These are phyloP conservation scores for Listronotus oregonensis DNA, from an alignment of 1,140 invertebrate species.

Conservation along the genomic window DNA sequence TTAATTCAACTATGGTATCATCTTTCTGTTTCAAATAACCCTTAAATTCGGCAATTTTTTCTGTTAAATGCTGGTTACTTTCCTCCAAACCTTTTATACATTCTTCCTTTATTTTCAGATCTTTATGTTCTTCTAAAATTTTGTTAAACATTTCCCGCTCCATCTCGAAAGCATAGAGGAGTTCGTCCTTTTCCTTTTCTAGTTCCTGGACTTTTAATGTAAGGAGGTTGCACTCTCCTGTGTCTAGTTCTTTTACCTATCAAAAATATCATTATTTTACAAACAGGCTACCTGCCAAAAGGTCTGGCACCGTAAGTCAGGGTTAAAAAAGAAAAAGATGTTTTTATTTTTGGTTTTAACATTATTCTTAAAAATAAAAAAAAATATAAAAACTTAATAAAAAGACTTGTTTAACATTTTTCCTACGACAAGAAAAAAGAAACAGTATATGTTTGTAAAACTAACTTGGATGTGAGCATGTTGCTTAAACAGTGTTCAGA, in stretches of 20 bases:
- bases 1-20: conserved; percentile 27
- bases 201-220: conserved; percentile 44
- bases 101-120: conserved; percentile 42
- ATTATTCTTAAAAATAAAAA: too few relatives aligned
- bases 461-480: too few relatives aligned
- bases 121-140: conserved; percentile 31
- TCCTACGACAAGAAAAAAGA: too few relatives aligned
- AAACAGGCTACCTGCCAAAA: too few relatives aligned
- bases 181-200: conserved; percentile 35
- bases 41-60: conserved; percentile 51
- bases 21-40: conserved; percentile 43
- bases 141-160: conserved; percentile 39
- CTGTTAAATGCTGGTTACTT: conserved; percentile 52
- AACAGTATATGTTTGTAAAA: too few relatives aligned
- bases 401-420: too few relatives aligned
- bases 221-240: conserved; percentile 42
- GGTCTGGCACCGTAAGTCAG: too few relatives aligned
- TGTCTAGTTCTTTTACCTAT: conserved; percentile 47
- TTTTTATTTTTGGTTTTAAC: too few relatives aligned
- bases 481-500: too few relatives aligned
- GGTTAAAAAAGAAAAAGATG: too few relatives aligned
- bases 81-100: conserved; percentile 58
- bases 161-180: conserved; percentile 29
- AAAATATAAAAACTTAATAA: too few relatives aligned
- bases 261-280: too few relatives aligned